Base-by-base conservation (phyloP, 2,888 invertebrate species). In the Colletes collaris region DNA sequence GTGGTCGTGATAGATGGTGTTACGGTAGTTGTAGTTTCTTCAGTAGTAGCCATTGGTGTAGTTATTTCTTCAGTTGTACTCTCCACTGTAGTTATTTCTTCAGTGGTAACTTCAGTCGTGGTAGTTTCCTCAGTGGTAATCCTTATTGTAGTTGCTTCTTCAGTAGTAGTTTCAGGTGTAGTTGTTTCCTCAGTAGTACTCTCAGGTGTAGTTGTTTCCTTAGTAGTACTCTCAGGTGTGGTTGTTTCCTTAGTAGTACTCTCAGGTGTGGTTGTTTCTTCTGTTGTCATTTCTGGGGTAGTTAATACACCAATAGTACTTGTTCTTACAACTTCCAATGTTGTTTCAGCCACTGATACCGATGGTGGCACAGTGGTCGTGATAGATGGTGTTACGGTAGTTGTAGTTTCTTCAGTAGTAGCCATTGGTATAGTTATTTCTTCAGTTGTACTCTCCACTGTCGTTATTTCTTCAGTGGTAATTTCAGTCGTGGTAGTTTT, bases 11-110 rank as follows among this genome's bases (percentile, higher is more conserved):
- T 27, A 27, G 27, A 27, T 27, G 27, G 27, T 2, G 44, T 65
- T 49, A 73, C 55, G 13, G 60, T 62, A 37, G 75, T 52, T 19
- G 40, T 60, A 49, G 35, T 27, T 11, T 66, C 52, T n/a, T 46
- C 44, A 7, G 37, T 44, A 2, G 44, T 59, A 5, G n/a, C 2
- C 13, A 6, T 68, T 35, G 69, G 72, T 52, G 11, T 13, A 8
- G 27, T n/a, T 13, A 53, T 68, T 35, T 6, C 6, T 40, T 40
- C 8, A 44, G 44, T 7, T 8, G 56, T 52, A 27, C 55, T 56
- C 8, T 4, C 10, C 13, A 44, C n/a, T 59, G 64, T 44, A 49
- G 63, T 73, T 8, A 4, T 16, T 46, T 46, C 50, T 66, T 58
- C 0, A 16, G 16, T 16, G 16, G 16, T 16, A 16, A 16, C 16